Evolutionary conservation across 2,113 vertebrate genomes (phyloP).

Genomic region (Ancistrus triradiatus): DNA sequence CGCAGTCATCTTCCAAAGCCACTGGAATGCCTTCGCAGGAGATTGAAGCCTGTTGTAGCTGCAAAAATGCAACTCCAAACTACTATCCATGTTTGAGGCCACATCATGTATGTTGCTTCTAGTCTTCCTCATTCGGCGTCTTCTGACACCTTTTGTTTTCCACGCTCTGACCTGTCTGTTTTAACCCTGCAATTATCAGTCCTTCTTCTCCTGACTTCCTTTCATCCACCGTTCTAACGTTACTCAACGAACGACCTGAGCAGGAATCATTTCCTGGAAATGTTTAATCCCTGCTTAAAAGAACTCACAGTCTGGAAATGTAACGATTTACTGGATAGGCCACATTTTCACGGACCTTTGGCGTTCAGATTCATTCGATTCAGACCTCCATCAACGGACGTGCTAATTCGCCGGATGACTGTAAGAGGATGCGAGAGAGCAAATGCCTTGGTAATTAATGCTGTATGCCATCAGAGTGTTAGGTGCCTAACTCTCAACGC

Average conservation of each 20-base stretch:
- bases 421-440: constrained; percentile 32
- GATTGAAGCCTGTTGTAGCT: too few species aligned
- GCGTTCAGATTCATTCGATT: constrained; percentile 40
- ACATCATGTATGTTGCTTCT: too few species aligned
- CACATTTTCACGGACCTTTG: constrained; percentile 36
- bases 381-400: constrained; percentile 31
- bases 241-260: constrained; percentile 43
- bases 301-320: constrained; percentile 38
- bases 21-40: too few species aligned
- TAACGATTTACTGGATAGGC: constrained; percentile 36
- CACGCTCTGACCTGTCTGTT: too few species aligned
- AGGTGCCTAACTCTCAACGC: constrained; percentile 49
- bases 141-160: too few species aligned
- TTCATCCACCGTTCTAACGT: constrained; percentile 12
- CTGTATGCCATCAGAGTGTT: constrained; percentile 40
- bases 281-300: constrained; percentile 45
- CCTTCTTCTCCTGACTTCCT: constrained; percentile 5
- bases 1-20: too few species aligned
- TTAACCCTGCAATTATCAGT: constrained; percentile 7
- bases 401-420: constrained; percentile 37
- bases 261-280: constrained; percentile 44
- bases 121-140: too few species aligned
- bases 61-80: too few species aligned
- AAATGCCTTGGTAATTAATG: constrained; percentile 37
- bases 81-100: too few species aligned